A percentile compares a stretch with the other conserved stretches of the same genome.
Evolutionary conservation across 2,888 invertebrate species (phyloP).

Genomic region (Microplitis deprimator): DNA sequence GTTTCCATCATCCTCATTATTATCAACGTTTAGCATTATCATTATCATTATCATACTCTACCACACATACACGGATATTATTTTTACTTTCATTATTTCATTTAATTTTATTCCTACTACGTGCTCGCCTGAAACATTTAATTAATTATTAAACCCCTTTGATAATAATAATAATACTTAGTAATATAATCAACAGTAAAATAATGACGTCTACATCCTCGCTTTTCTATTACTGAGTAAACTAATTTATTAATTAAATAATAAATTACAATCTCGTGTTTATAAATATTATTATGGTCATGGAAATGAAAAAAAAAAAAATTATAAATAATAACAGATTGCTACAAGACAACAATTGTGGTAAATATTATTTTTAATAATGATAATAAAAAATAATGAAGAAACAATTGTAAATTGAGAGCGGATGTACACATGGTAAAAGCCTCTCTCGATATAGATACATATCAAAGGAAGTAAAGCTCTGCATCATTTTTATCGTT

Average conservation of each 20-base stretch:
- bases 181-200: neutral
- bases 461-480: constrained; percentile 17
- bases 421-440: constrained; percentile 2
- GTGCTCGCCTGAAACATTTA: neutral
- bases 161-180: neutral
- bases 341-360: neutral
- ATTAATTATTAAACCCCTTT: neutral
- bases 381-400: neutral
- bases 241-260: neutral
- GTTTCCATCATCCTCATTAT: constrained; percentile 1
- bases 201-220: neutral
- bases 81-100: neutral
- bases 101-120: neutral
- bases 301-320: neutral
- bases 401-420: neutral
- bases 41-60: neutral
- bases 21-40: neutral
- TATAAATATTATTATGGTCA: neutral
- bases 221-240: neutral
- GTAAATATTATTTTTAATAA: neutral
- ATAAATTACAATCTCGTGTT: neutral
- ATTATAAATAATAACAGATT: neutral
- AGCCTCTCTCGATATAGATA: constrained; percentile 4
- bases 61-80: neutral
- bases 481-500: constrained; percentile 42